Percentiles rank a stretch among this genome's conserved stretches.
phyloP scores from a whole-genome alignment of 2,797 vertebrate species.

The Cyprinodon diabolis region DNA sequence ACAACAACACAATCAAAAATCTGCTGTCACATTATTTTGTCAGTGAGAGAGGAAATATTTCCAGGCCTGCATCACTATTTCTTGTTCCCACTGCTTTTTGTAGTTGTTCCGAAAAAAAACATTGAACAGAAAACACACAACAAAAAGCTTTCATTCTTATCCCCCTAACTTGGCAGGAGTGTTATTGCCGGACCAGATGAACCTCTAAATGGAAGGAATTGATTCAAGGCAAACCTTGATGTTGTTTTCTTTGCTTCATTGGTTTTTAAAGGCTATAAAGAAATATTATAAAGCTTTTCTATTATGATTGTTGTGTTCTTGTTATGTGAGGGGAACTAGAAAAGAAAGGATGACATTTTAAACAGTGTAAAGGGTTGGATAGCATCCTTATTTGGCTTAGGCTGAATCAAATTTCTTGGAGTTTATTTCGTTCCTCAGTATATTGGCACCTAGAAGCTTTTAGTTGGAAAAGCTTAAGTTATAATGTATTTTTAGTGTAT shows the following conservation, averaged over 20 bases:
- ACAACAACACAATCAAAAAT: slow-evolving; percentile 29
- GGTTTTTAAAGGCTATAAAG: slow-evolving; percentile 31
- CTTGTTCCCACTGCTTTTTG: not conserved
- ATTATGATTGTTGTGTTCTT: not conserved
- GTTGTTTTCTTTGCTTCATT: not conserved
- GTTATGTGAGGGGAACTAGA: not conserved
- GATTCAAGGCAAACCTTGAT: slow-evolving; percentile 6
- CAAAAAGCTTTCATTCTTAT: slow-evolving; percentile 19
- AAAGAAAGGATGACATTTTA: not conserved
- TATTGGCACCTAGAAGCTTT: not conserved
- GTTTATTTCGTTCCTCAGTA: not conserved
- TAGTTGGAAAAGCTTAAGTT: too few relatives aligned
- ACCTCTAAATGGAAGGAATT: slow-evolving; percentile 8
- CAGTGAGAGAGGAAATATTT: not conserved
- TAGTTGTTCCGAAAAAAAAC: slow-evolving; percentile 9
- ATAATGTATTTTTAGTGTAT: too few relatives aligned
- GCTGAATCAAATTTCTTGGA: not conserved
- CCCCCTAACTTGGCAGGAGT: slow-evolving; percentile 8
- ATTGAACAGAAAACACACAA: slow-evolving; percentile 12
- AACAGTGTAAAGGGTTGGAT: not conserved
- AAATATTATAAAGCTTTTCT: not conserved
- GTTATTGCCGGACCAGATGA: not conserved
- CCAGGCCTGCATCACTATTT: not conserved
- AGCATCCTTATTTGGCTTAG: not conserved
- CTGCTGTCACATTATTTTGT: slow-evolving; percentile 19